Evolutionary conservation across 2,113 vertebrate species (phyloP).

Genomic region (Toxotes chatareus): DNA sequence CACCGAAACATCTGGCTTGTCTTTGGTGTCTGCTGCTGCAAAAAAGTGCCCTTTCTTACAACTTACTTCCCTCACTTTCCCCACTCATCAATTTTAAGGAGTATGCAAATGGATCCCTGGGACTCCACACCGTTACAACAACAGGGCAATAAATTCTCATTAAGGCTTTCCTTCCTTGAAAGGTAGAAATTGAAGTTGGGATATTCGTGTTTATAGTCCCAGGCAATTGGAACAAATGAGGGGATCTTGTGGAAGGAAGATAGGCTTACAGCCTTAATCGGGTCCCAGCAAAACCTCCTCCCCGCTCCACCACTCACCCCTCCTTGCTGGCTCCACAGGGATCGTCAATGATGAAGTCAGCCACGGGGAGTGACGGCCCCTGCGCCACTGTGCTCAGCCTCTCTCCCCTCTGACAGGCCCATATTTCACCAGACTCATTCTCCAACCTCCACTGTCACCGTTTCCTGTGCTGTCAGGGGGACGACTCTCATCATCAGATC

Average conservation of each 20-base stretch:
- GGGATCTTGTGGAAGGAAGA: conserved; percentile 64
- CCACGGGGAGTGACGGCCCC: conserved; percentile 56
- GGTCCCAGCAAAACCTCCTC: conserved; percentile 20
- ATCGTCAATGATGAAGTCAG: conserved; percentile 75
- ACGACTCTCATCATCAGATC: conserved; percentile 69
- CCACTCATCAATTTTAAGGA: conserved; percentile 72
- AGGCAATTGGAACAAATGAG: conserved; percentile 80
- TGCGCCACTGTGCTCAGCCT: conserved; percentile 44
- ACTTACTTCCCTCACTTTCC: conserved; percentile 60
- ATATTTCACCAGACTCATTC: conserved; percentile 73
- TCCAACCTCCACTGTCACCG: conserved; percentile 57
- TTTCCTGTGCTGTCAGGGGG: conserved; percentile 64
- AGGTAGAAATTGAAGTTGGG: conserved; percentile 68
- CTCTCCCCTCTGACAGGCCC: conserved; percentile 62
- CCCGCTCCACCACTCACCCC: not conserved
- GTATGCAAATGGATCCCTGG: conserved; percentile 69
- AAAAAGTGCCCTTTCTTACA: conserved; percentile 40
- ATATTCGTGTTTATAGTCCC: conserved; percentile 74
- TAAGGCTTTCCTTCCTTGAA: conserved; percentile 65
- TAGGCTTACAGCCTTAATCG: conserved; percentile 55
- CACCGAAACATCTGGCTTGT: conserved; percentile 70
- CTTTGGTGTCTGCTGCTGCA: conserved; percentile 39
- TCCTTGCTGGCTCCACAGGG: conserved; percentile 44
- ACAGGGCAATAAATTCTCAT: conserved; percentile 80
- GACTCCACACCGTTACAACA: conserved; percentile 59